A percentile compares a stretch with the other conserved stretches of the same genome.
These are phyloP conservation scores for Phenganax stokvisi DNA, from an alignment of 92 coral and sea anemone genomes.

Conservation along the genomic window DNA sequence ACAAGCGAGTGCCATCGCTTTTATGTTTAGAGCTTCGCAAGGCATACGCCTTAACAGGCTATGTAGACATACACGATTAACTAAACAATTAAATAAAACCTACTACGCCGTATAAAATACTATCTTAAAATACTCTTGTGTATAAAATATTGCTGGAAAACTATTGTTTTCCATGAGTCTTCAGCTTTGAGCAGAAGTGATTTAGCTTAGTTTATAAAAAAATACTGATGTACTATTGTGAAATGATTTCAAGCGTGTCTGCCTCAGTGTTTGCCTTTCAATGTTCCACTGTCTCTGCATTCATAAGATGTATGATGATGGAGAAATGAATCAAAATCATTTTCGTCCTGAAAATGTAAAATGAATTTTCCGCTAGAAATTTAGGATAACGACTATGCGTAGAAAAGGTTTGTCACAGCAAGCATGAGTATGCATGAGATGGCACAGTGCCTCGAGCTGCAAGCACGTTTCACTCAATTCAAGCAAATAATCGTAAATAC, in stretches of 20 bases:
- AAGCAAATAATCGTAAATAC: too few species aligned
- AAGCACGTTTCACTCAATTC: too few species aligned
- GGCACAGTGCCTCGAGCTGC: too few species aligned
- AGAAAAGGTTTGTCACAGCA: background rate
- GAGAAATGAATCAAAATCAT: background rate
- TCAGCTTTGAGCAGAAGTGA: background rate
- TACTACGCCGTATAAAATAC: background rate
- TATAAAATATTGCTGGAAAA: background rate
- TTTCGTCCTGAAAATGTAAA: constrained; percentile 17
- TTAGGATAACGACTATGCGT: background rate
- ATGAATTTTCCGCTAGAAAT: background rate
- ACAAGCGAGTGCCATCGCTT: too few species aligned
- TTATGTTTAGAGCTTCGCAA: too few species aligned
- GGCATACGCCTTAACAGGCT: background rate
- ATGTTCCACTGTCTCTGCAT: constrained; percentile 20
- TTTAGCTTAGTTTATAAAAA: background rate
- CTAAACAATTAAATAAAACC: background rate
- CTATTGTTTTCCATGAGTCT: background rate
- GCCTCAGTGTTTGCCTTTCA: constrained; percentile 18
- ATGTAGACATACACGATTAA: background rate
- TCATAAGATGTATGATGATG: background rate
- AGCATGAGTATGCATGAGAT: too few species aligned
- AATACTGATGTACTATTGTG: background rate
- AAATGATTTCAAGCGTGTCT: background rate
- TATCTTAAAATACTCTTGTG: background rate